Conservation (phyloP, 2,888 invertebrate genomes). For the Pycnomerus fuliginosus region DNA sequence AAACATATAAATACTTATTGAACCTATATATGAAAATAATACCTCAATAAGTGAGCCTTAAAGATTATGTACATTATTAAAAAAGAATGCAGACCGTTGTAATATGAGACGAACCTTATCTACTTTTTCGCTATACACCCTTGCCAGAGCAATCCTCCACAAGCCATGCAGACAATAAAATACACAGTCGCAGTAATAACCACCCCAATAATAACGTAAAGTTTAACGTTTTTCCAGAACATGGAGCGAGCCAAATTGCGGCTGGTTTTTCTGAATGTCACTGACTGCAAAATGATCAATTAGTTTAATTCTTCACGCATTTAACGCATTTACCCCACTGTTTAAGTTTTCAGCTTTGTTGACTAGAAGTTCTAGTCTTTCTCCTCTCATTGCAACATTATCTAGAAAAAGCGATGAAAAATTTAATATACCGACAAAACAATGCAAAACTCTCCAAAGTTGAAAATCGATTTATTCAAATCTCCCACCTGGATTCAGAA, state of each 20-base stretch:
- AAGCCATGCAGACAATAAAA: conserved; percentile 82
- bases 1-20: no score
- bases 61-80: no score
- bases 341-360: conserved; percentile 91
- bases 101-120: no score
- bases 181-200: conserved; percentile 73
- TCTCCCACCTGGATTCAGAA: no score
- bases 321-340: conserved; percentile 68
- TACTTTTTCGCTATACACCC: conserved; percentile 57
- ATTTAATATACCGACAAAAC: background rate
- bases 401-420: conserved; percentile 59
- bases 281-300: conserved; percentile 65
- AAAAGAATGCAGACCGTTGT: no score
- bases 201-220: conserved; percentile 72
- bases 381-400: conserved; percentile 85
- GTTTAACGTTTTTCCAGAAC: conserved; percentile 93
- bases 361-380: conserved; percentile 85
- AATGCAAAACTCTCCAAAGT: no score
- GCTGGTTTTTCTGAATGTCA: conserved; percentile 83
- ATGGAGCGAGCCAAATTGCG: conserved; percentile 81
- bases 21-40: no score
- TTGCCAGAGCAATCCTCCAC: conserved; percentile 81
- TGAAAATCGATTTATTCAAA: no score
- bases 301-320: conserved; percentile 9
- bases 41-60: no score